A percentile compares a stretch with the other conserved stretches of the same genome.
These are phyloP conservation scores for Rhodinocichla rosea DNA, from an alignment of 2,113 vertebrate genomes.

Conservation along the genomic window DNA sequence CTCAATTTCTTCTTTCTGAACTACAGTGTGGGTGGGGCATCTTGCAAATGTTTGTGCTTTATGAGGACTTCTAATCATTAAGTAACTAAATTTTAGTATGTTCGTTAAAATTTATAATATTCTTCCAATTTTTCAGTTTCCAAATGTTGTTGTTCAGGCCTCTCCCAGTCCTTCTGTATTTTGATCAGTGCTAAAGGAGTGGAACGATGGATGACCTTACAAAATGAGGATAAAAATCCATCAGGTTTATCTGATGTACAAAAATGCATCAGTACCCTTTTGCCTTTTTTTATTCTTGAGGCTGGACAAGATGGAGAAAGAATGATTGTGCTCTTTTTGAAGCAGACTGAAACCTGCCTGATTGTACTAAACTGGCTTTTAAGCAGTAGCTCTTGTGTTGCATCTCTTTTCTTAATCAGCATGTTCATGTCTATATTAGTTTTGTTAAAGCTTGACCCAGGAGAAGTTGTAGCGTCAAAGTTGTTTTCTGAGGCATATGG, in stretches of 20 bases:
- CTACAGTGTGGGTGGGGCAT: neutral
- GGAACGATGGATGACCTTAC: neutral
- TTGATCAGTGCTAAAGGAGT: neutral
- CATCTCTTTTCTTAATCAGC: neutral
- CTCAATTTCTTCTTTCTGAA: neutral
- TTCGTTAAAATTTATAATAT: neutral
- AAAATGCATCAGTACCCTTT: neutral
- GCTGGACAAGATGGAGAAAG: neutral
- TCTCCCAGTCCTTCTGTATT: neutral
- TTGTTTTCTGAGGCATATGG: neutral
- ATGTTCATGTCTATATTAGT: neutral
- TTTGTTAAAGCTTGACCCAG: neutral
- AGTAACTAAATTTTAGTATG: neutral
- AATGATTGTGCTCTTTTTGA: neutral
- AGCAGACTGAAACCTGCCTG: neutral
- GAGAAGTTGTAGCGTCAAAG: neutral
- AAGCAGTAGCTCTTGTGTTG: neutral
- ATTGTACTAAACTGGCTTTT: neutral
- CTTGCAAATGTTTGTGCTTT: neutral
- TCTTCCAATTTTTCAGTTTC: neutral
- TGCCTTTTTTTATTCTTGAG: neutral
- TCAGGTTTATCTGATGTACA: neutral
- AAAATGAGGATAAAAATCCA: neutral
- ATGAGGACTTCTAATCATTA: neutral
- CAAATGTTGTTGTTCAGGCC: neutral